phyloP scores from a whole-genome alignment of 2,888 invertebrate genomes.

The Rhodophaea formosa region DNA sequence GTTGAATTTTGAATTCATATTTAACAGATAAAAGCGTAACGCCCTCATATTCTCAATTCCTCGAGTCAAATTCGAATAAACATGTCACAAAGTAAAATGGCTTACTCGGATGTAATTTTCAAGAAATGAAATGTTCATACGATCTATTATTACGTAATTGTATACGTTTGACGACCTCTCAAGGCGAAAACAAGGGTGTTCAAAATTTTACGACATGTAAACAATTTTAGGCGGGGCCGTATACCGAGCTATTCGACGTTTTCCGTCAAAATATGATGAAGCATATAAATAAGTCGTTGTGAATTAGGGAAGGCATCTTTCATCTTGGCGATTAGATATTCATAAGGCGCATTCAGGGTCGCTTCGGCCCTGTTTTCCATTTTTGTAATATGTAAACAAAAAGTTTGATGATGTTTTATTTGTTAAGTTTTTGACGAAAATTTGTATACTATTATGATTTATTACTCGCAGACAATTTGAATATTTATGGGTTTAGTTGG shows the following conservation, averaged over 20 bases:
- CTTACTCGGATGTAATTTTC: not conserved
- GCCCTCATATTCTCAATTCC: not conserved
- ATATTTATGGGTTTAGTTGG: constrained; percentile 2
- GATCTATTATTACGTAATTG: constrained; percentile 9
- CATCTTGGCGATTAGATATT: constrained; percentile 72
- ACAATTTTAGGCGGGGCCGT: constrained; percentile 20
- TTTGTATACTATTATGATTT: not conserved
- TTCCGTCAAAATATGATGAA: constrained; percentile 43
- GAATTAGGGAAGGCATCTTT: constrained; percentile 68
- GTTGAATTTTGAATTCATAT: too few species aligned
- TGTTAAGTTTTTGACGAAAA: constrained; percentile 25
- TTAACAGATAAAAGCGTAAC: not conserved
- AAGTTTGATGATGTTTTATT: constrained; percentile 42
- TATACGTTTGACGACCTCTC: not conserved
- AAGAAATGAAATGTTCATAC: not conserved
- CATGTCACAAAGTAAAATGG: not conserved
- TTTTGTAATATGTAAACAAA: constrained; percentile 57
- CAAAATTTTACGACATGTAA: constrained; percentile 15
- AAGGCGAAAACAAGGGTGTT: constrained; percentile 9
- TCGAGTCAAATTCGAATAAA: not conserved
- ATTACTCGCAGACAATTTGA: not conserved
- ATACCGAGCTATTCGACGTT: constrained; percentile 1
- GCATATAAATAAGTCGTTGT: constrained; percentile 62
- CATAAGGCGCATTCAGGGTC: constrained; percentile 56
- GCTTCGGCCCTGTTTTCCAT: constrained; percentile 40